Conservation (phyloP, 2,888 invertebrate species). For the Pinctada fucata region DNA sequence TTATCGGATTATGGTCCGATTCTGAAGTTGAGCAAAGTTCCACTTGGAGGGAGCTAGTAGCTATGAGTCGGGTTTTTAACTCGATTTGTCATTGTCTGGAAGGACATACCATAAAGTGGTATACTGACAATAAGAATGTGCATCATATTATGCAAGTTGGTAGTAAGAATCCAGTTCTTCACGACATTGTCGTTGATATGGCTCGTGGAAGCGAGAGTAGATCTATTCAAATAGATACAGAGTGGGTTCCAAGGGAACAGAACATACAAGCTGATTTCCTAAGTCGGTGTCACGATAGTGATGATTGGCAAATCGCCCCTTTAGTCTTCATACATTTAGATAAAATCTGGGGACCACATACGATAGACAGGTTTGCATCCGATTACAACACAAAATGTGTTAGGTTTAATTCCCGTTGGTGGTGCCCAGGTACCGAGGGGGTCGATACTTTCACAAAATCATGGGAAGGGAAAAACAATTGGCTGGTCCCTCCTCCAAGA, state of each 20-base stretch:
- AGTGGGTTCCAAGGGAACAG: slow-evolving; percentile 35
- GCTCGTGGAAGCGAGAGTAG: neutral
- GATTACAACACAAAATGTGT: slow-evolving; percentile 39
- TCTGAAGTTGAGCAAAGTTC: slow-evolving; percentile 26
- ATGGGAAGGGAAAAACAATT: slow-evolving; percentile 26
- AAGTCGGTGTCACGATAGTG: slow-evolving; percentile 31
- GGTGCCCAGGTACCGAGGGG: slow-evolving; percentile 20
- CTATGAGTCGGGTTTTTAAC: slow-evolving; percentile 25
- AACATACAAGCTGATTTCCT: slow-evolving; percentile 37
- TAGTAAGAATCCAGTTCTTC: slow-evolving; percentile 28
- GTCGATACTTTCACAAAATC: slow-evolving; percentile 21
- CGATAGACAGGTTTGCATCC: slow-evolving; percentile 45
- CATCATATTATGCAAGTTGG: slow-evolving; percentile 26
- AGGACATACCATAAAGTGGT: slow-evolving; percentile 10
- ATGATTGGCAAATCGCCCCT: slow-evolving; percentile 27
- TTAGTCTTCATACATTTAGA: slow-evolving; percentile 14
- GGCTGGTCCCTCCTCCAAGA: slow-evolving; percentile 32
- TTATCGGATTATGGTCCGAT: slow-evolving; percentile 22
- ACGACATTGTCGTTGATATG: slow-evolving; percentile 8
- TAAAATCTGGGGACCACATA: slow-evolving; percentile 34
- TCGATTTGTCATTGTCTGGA: neutral
- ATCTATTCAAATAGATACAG: slow-evolving; percentile 11
- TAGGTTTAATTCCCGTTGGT: slow-evolving; percentile 39
- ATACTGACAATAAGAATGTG: slow-evolving; percentile 38
- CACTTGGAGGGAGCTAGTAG: slow-evolving; percentile 34